These are phyloP conservation scores for Coccyzus lansbergi DNA, from an alignment of 2,797 vertebrate species.

Conservation along the genomic window DNA sequence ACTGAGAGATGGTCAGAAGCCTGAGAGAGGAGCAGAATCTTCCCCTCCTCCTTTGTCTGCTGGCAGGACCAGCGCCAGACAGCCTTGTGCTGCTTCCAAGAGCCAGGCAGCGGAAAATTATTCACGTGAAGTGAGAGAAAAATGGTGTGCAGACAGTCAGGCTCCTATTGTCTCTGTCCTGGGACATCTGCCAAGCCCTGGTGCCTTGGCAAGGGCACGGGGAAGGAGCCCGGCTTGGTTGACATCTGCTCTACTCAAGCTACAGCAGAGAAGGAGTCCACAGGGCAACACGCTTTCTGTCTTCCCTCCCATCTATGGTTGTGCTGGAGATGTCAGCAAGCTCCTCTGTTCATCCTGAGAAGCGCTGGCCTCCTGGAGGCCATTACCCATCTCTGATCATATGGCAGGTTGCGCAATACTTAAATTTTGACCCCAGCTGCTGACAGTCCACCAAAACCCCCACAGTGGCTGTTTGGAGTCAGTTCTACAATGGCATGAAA, in stretches of 20 bases:
- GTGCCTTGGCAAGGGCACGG: slow-evolving; percentile 24
- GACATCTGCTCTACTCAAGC: slow-evolving; percentile 62
- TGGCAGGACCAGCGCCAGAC: background rate
- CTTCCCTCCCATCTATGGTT: fast-evolving
- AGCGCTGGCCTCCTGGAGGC: background rate
- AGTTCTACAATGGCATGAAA: fast-evolving
- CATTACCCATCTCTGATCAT: background rate
- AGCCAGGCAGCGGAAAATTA: background rate
- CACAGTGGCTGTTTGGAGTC: fast-evolving
- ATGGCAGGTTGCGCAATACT: background rate
- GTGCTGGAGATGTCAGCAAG: background rate
- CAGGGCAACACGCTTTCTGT: background rate
- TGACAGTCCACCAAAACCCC: background rate
- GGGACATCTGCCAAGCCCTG: slow-evolving; percentile 61
- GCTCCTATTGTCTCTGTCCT: slow-evolving; percentile 68
- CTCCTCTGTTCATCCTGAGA: fast-evolving
- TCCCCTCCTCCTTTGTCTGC: background rate
- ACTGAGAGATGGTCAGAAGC: background rate
- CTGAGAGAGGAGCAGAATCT: background rate
- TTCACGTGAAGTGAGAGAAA: background rate
- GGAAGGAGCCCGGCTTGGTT: slow-evolving; percentile 43
- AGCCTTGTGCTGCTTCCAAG: background rate
- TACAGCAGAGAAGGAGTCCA: background rate
- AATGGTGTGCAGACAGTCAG: slow-evolving; percentile 33
- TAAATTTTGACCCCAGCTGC: background rate